These are phyloP conservation scores for Nasua narica DNA, from an alignment of 2,797 vertebrate genomes.

Conservation along the genomic window DNA sequence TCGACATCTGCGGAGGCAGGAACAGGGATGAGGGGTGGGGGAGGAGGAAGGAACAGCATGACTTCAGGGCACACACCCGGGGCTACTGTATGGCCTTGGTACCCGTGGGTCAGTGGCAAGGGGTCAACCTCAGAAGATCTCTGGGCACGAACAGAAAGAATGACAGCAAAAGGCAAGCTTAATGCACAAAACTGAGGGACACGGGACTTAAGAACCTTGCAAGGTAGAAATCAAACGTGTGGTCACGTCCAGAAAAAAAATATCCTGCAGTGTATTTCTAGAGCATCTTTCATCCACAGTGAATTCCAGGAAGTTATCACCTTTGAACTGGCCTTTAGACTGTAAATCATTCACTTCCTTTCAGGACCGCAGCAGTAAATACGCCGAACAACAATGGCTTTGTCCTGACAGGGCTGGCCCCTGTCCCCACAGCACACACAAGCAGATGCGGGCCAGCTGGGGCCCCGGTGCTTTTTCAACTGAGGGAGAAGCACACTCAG, in stretches of 20 bases:
- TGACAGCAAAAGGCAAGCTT: not conserved
- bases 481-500: not conserved
- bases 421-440: not conserved
- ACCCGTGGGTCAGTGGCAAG: fast-evolving
- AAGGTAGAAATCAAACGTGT: not conserved
- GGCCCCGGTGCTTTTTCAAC: not conserved
- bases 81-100: not conserved
- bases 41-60: not conserved
- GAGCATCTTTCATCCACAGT: not conserved
- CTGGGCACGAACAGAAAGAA: not conserved
- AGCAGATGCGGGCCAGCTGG: not conserved
- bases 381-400: not conserved
- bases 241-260: not conserved
- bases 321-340: slow-evolving; percentile 27
- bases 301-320: slow-evolving; percentile 56
- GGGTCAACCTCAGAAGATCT: not conserved
- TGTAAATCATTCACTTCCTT: slow-evolving; percentile 40
- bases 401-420: not conserved
- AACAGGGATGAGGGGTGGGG: not conserved
- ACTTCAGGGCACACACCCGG: not conserved
- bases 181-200: not conserved
- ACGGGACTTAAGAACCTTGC: not conserved
- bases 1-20: slow-evolving; percentile 86
- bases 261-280: not conserved
- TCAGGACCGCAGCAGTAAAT: not conserved